These are phyloP conservation scores for Entomyzon cyanotis DNA, from an alignment of 2,113 vertebrate species.

Conservation along the genomic window DNA sequence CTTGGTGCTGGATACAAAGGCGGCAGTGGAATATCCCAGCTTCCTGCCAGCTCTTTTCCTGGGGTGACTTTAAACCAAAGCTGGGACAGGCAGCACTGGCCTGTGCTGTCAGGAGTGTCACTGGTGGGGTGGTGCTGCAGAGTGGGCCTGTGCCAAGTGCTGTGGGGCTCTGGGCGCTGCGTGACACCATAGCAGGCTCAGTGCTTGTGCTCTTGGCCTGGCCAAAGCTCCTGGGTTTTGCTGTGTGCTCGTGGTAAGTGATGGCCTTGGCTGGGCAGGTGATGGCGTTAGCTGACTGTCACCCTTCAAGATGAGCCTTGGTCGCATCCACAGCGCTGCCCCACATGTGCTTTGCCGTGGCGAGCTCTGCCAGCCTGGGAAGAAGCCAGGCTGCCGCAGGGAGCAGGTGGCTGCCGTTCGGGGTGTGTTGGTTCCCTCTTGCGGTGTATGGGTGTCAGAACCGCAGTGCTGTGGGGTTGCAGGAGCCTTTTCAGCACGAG, in stretches of 20 bases:
- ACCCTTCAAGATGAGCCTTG: background rate
- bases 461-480: conserved; percentile 23
- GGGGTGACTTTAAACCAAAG: background rate
- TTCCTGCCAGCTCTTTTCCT: background rate
- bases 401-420: background rate
- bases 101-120: background rate
- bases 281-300: background rate
- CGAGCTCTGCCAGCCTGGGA: background rate
- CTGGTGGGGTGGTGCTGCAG: background rate
- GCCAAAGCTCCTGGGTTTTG: background rate
- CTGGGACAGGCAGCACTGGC: background rate
- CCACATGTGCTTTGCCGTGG: accelerated
- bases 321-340: background rate
- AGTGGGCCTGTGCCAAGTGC: background rate
- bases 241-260: background rate
- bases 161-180: background rate
- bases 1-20: background rate
- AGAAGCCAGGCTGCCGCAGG: background rate
- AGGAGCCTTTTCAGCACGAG: conserved; percentile 97
- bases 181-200: accelerated
- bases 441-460: background rate
- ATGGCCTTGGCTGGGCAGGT: background rate
- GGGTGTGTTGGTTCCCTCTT: conserved; percentile 28
- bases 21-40: background rate
- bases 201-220: background rate